A percentile compares a stretch with the other conserved stretches of the same genome.
phyloP scores from a whole-genome alignment of 2,888 invertebrate genomes.

The Dugesia japonica region DNA sequence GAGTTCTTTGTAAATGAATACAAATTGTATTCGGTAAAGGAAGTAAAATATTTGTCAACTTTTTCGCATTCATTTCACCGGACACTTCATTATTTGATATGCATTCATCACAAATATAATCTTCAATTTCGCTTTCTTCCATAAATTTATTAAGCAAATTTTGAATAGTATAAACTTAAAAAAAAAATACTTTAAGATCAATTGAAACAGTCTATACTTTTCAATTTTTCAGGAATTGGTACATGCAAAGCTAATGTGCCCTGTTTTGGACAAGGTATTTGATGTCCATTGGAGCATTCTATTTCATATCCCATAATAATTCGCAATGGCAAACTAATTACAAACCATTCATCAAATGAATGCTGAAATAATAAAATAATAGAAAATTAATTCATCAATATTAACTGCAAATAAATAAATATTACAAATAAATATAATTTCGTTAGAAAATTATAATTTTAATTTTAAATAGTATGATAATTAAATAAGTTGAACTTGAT shows the following conservation, averaged over 20 bases:
- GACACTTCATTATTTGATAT: neutral
- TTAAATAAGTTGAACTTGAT: too few species aligned
- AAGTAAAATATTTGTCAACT: neutral
- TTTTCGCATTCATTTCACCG: neutral
- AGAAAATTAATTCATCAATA: too few species aligned
- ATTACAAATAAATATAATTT: too few species aligned
- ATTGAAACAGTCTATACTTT: too few species aligned
- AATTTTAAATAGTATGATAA: too few species aligned
- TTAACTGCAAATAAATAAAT: too few species aligned
- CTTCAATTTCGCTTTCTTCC: neutral
- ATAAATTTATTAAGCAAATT: neutral
- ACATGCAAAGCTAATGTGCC: neutral
- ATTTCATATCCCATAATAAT: neutral
- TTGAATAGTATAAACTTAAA: neutral
- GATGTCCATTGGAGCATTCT: neutral
- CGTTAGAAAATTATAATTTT: too few species aligned
- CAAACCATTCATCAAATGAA: too few species aligned
- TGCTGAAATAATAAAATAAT: too few species aligned
- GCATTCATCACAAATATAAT: neutral
- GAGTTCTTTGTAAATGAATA: neutral
- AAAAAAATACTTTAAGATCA: too few species aligned
- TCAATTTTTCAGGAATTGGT: neutral
- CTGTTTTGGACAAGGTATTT: neutral
- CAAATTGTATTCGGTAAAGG: neutral
- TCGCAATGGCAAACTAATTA: neutral